A percentile compares a stretch with the other conserved stretches of the same genome.
Conservation (phyloP, 2,113 vertebrate species). For the Oncorhynchus kisutch region DNA sequence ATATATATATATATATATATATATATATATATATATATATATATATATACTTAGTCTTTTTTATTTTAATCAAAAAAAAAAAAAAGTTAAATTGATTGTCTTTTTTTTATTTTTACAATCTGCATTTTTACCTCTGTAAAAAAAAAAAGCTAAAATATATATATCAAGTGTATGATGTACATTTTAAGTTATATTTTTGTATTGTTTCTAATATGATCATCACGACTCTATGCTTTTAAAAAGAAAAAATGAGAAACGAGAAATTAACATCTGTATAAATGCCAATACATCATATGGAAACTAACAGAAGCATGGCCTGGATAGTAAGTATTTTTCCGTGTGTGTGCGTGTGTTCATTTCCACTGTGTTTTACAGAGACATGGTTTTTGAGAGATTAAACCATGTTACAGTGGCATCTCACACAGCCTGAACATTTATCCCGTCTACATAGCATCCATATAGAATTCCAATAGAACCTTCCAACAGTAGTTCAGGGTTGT, state of each 20-base stretch:
- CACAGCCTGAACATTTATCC: too few species aligned
- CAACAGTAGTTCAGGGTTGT: too few species aligned
- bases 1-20: neutral
- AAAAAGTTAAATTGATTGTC: conserved; percentile 67
- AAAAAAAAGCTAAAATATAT: conserved; percentile 58
- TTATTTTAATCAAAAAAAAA: conserved; percentile 39
- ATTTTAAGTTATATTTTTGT: conserved; percentile 83
- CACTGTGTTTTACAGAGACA: conserved; percentile 4
- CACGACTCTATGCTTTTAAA: conserved; percentile 80
- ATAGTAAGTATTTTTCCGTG: conserved; percentile 16
- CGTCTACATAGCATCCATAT: too few species aligned
- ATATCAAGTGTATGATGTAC: conserved; percentile 90
- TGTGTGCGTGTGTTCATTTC: neutral
- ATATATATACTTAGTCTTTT: neutral
- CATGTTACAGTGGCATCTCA: neutral
- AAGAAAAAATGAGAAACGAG: conserved; percentile 12
- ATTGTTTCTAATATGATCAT: conserved; percentile 92
- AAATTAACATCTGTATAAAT: conserved; percentile 77
- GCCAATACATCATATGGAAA: conserved; percentile 74
- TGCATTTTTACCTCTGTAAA: conserved; percentile 87
- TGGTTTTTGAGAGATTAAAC: neutral
- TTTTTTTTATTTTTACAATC: conserved; percentile 66
- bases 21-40: too few species aligned
- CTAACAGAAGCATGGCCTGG: conserved; percentile 15
- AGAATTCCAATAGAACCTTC: too few species aligned